These are phyloP conservation scores for Calvadosia cruxmelitensis DNA, from an alignment of 30 jellyfish, hydroid and myxozoan species.

Conservation along the genomic window DNA sequence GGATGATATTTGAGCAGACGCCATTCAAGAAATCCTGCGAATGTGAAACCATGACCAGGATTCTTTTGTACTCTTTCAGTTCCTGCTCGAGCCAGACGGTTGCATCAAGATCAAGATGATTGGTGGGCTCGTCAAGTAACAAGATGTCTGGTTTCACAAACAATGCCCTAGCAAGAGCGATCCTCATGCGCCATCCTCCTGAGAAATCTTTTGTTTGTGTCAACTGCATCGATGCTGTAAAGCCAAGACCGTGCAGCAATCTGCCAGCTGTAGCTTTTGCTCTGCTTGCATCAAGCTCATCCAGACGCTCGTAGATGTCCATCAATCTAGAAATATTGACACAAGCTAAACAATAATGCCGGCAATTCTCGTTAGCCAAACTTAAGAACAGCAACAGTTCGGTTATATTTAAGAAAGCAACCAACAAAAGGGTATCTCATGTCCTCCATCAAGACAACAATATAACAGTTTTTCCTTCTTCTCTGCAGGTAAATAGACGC, in stretches of 20 bases:
- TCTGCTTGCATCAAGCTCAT: conserved; percentile 74
- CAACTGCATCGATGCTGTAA: conserved; percentile 82
- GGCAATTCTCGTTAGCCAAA: no score
- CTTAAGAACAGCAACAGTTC: no score
- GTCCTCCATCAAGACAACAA: no score
- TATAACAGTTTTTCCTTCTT: no score
- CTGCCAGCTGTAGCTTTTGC: conserved; percentile 92
- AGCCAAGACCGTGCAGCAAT: conserved; percentile 83
- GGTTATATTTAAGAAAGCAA: no score
- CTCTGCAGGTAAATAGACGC: no score
- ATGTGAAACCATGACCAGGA: conserved; percentile 75
- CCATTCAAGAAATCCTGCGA: conserved; percentile 94
- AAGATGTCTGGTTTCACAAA: conserved; percentile 78
- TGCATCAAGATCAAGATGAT: conserved; percentile 88
- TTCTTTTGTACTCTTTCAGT: conserved; percentile 66
- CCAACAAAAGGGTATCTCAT: no score
- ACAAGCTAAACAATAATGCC: no score
- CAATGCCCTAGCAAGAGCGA: conserved; percentile 88
- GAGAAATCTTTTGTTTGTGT: conserved; percentile 82
- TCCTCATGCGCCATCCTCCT: conserved; percentile 97
- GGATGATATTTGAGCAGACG: conserved; percentile 79
- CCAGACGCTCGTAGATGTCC: conserved; percentile 81
- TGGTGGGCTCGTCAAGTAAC: conserved; percentile 89
- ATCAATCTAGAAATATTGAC: conserved; percentile 39
- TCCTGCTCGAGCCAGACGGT: conserved; percentile 95